A percentile compares a stretch with the other conserved stretches of the same genome.
Evolutionary conservation across 2,113 vertebrate genomes (phyloP).

Genomic region (Nerophis ophidion): DNA sequence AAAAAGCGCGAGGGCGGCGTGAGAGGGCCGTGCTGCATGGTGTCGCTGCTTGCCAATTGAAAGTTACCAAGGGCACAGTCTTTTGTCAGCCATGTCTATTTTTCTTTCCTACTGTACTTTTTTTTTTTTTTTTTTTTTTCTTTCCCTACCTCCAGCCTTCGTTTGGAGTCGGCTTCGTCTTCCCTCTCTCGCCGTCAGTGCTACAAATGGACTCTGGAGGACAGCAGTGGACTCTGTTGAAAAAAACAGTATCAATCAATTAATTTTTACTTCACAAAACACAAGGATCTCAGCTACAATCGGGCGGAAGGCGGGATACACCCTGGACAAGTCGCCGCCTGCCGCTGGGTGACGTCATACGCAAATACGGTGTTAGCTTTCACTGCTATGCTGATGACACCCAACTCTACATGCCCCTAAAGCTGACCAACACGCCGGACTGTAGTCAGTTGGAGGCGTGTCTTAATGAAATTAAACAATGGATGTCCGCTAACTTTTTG

Average conservation of each 20-base stretch:
- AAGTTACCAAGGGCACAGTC: conserved; percentile 39
- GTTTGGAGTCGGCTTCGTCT: not conserved
- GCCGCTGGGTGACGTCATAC: no score
- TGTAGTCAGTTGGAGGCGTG: no score
- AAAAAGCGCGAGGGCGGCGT: conserved; percentile 4
- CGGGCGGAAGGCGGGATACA: no score
- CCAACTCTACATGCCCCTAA: no score
- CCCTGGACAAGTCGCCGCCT: no score
- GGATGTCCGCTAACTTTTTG: no score
- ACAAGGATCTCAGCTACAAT: no score
- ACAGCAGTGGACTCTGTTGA: not conserved
- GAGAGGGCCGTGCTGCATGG: conserved; percentile 15
- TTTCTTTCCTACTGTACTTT: not conserved
- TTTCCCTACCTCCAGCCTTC: not conserved
- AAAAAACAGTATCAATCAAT: not conserved
- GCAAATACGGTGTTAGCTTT: no score
- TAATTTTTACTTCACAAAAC: no score
- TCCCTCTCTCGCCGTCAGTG: not conserved
- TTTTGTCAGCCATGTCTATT: conserved; percentile 14
- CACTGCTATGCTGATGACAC: no score
- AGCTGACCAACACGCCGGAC: no score
- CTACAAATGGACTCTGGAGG: not conserved
- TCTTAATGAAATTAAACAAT: no score
- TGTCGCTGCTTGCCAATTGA: conserved; percentile 20
- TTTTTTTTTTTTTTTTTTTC: not conserved